These are phyloP conservation scores for Rattus rattus DNA, from an alignment of 2,113 vertebrate genomes.

Conservation along the genomic window DNA sequence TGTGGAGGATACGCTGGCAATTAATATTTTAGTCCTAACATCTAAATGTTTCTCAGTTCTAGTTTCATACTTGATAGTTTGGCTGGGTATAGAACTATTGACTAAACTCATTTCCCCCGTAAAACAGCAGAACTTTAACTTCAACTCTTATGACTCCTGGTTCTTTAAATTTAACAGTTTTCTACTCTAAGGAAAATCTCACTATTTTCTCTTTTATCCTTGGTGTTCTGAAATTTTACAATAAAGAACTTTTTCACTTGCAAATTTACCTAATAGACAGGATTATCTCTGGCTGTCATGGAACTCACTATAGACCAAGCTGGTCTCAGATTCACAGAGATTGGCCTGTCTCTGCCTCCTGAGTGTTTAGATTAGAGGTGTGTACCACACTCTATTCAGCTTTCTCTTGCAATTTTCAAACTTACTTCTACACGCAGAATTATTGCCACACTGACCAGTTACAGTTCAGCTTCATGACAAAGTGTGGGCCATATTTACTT, in stretches of 20 bases:
- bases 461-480: not conserved
- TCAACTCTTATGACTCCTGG: not conserved
- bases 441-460: not conserved
- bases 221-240: slow-evolving; percentile 31
- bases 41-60: not conserved
- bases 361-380: not conserved
- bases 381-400: not conserved
- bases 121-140: not conserved
- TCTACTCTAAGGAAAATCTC: not conserved
- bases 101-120: not conserved
- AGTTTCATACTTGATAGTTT: not conserved
- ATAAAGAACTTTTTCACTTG: not conserved
- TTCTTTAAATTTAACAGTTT: slow-evolving; percentile 14
- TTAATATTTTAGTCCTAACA: not conserved
- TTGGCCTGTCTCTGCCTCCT: not conserved
- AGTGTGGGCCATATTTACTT: not conserved
- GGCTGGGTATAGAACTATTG: not conserved
- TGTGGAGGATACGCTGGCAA: not conserved
- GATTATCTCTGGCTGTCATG: not conserved
- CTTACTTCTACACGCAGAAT: not conserved
- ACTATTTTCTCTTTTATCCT: not conserved
- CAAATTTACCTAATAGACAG: not conserved
- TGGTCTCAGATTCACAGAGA: not conserved
- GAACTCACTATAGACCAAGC: not conserved
- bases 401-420: not conserved